Base-by-base conservation (phyloP, 1,140 invertebrate genomes). In the Pogonognathellus flavescens region DNA sequence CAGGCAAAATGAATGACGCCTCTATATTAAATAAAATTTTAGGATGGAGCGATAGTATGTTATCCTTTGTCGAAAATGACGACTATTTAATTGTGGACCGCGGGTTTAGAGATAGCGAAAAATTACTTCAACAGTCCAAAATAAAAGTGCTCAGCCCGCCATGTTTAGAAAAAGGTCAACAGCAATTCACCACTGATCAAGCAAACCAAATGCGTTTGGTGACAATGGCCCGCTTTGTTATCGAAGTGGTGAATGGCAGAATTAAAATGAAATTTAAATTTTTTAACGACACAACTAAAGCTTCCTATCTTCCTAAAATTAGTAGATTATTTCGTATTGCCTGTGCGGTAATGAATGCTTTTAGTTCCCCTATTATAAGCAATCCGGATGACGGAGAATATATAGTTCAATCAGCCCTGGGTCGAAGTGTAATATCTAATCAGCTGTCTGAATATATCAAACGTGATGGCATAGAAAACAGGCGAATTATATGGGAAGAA, bases 141-240 rank as follows among this genome's bases (percentile, higher is more conserved):
- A n/a, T n/a, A n/a, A n/a, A n/a, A n/a, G n/a, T n/a, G n/a, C n/a
- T n/a, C n/a, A n/a, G n/a, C n/a, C n/a, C n/a, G n/a, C n/a, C n/a
- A n/a, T n/a, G n/a, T n/a, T n/a, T n/a, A n/a, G n/a, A n/a, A n/a
- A n/a, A 18, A 1, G 57, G 53, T 5, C 53, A 55, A n/a, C 16
- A 18, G 25, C 88, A 91, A 86, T 80, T 90, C 50, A 88, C 89
- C 11, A 86, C 88, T 49, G 70, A 87, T 53, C 90, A 91, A 88
- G 89, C 90, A n/a, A 90, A 91, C 86, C 55, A 87, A 59, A 90
- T 89, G 11, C 84, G 89, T 10, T 85, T 86, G 9, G 89, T 90
- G 0, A 91, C 89, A 10, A 91, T 90, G 89, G 80, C 90, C 72
- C 84, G 89, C 50, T 90, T 89, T 89, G 87, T 88, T 14, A 88